Evolutionary conservation across 2,888 invertebrate genomes (phyloP).

Genomic region (Cancer borealis): DNA sequence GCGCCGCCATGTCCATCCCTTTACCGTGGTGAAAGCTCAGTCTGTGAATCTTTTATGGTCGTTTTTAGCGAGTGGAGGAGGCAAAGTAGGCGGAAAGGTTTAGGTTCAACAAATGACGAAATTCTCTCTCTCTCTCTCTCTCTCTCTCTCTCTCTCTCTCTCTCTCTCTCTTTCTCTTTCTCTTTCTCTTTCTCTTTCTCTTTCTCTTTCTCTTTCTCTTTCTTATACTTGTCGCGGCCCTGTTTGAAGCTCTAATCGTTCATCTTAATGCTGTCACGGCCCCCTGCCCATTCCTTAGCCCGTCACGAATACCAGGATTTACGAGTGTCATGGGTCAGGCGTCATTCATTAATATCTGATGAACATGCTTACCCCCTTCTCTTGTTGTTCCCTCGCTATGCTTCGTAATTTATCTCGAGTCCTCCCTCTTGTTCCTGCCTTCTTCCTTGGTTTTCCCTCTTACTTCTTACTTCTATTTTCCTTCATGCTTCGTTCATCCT

Average conservation of each 20-base stretch:
- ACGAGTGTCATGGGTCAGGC: background rate
- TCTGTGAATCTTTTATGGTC: slow-evolving; percentile 1
- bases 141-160: slow-evolving; percentile 2
- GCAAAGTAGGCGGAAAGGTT: slow-evolving; percentile 1
- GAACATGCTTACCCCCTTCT: background rate
- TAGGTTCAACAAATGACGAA: background rate
- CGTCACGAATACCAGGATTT: background rate
- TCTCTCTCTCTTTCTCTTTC: slow-evolving; percentile 43
- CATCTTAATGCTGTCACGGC: background rate
- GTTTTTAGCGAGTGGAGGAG: slow-evolving; percentile 12
- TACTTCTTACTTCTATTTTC: background rate
- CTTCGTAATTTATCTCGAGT: background rate
- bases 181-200: slow-evolving; percentile 38
- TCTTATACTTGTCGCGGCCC: background rate
- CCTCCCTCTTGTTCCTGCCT: background rate
- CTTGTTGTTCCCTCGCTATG: background rate
- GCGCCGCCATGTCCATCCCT: slow-evolving; percentile 5
- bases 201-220: slow-evolving; percentile 3
- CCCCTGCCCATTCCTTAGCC: background rate
- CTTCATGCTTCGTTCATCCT: background rate
- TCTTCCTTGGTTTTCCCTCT: background rate
- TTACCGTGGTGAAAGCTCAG: background rate
- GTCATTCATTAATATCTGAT: background rate
- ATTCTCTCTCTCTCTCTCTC: background rate
- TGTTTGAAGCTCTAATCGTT: background rate